phyloP scores from a whole-genome alignment of 2,113 vertebrate species.

The Onychostoma macrolepis region DNA sequence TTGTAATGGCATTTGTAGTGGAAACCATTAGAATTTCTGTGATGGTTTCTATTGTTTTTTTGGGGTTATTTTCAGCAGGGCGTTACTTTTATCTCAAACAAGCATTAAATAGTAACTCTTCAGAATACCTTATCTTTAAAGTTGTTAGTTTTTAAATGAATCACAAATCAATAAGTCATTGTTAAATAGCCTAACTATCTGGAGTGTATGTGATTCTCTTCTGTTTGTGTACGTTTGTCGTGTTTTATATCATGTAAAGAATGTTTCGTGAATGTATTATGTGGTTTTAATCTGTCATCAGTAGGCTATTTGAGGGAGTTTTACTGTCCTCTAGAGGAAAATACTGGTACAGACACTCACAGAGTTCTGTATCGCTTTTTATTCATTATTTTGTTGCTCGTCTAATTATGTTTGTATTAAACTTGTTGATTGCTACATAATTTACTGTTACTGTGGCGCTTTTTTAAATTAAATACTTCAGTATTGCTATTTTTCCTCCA shows the following conservation, averaged over 20 bases:
- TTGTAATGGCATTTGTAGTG: too few species aligned
- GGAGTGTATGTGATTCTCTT: not conserved
- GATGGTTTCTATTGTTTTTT: too few species aligned
- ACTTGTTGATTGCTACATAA: not conserved
- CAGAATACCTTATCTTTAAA: too few species aligned
- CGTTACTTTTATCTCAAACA: not conserved
- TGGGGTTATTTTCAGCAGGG: too few species aligned
- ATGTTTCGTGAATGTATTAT: not conserved
- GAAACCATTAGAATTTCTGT: too few species aligned
- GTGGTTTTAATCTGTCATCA: not conserved
- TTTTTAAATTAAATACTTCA: not conserved
- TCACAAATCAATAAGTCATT: not conserved
- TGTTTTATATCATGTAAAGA: not conserved
- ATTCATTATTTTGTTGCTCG: not conserved
- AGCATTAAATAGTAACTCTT: too few species aligned
- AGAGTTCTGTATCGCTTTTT: not conserved
- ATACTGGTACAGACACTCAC: not conserved
- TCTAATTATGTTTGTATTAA: not conserved
- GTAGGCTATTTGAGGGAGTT: not conserved
- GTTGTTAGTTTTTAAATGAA: not conserved
- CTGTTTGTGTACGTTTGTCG: not conserved
- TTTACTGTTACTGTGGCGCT: too few species aligned
- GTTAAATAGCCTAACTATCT: too few species aligned
- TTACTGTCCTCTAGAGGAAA: slow-evolving; percentile 19
- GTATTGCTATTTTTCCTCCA: not conserved